Percentiles rank a stretch among this genome's conserved stretches.
These are phyloP conservation scores for Subacronicta megacephala DNA, from an alignment of 2,888 invertebrate genomes.

Conservation along the genomic window DNA sequence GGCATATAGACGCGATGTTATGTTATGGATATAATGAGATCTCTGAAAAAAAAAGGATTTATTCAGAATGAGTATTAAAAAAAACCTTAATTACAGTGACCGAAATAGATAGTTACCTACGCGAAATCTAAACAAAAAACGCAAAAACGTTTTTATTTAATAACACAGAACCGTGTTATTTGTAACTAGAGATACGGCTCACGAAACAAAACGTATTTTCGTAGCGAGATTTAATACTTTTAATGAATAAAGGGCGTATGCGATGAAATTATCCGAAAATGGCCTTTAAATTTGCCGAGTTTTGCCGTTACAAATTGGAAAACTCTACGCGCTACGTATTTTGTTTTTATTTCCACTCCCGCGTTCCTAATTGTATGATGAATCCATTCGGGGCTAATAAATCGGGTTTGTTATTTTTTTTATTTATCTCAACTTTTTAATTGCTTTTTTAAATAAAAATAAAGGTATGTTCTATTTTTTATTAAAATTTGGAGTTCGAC, in stretches of 20 bases:
- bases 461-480: conserved; percentile 18
- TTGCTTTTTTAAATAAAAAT: conserved; percentile 41
- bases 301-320: conserved; percentile 58
- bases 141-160: not conserved
- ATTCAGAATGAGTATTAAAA: no score
- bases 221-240: conserved; percentile 34
- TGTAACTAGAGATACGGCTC: conserved; percentile 11
- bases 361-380: conserved; percentile 57
- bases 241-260: conserved; percentile 30
- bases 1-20: no score
- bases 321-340: conserved; percentile 55
- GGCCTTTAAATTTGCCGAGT: conserved; percentile 42
- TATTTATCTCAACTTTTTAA: conserved; percentile 55
- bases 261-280: conserved; percentile 45
- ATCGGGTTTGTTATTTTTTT: conserved; percentile 56
- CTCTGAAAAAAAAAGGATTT: no score
- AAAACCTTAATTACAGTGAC: no score
- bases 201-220: conserved; percentile 5
- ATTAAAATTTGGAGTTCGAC: conserved; percentile 1
- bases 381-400: conserved; percentile 63
- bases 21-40: no score
- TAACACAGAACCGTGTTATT: conserved; percentile 2
- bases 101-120: no score
- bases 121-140: not conserved
- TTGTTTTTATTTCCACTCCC: conserved; percentile 56